These are phyloP conservation scores for Pteropus rufus DNA, from an alignment of 2,797 vertebrate species.

Conservation along the genomic window DNA sequence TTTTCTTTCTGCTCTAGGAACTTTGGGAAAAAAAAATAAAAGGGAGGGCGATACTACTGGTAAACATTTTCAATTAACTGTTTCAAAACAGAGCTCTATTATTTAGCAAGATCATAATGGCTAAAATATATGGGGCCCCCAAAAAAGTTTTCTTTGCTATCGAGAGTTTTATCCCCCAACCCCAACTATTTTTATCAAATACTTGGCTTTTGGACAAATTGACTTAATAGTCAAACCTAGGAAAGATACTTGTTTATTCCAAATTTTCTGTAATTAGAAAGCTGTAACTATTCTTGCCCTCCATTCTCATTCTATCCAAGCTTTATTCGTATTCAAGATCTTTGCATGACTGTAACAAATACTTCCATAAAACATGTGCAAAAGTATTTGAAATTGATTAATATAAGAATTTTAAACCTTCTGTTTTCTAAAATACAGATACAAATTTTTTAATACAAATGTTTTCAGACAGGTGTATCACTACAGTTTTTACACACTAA, in stretches of 20 bases:
- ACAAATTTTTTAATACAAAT: background rate
- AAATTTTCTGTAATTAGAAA: background rate
- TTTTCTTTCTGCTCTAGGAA: background rate
- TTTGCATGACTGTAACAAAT: background rate
- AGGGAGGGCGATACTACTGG: background rate
- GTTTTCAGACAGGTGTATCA: background rate
- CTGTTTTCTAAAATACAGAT: background rate
- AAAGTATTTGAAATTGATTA: background rate
- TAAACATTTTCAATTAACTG: background rate
- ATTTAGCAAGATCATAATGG: background rate
- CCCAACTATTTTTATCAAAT: background rate
- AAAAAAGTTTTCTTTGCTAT: background rate
- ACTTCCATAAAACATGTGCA: background rate
- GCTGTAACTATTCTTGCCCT: background rate
- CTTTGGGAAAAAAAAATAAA: background rate
- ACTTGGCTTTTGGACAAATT: background rate
- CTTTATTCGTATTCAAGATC: background rate
- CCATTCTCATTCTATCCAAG: background rate
- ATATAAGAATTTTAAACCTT: background rate
- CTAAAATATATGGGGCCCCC: background rate
- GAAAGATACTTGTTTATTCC: background rate
- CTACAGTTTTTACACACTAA: background rate
- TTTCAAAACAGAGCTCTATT: background rate
- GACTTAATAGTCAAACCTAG: background rate
- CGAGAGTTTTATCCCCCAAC: background rate